Evolutionary conservation across 2,797 vertebrate species (phyloP), one percentile per base, ranked within the genome.

Genomic region (Melanotaenia pygmaea): DNA sequence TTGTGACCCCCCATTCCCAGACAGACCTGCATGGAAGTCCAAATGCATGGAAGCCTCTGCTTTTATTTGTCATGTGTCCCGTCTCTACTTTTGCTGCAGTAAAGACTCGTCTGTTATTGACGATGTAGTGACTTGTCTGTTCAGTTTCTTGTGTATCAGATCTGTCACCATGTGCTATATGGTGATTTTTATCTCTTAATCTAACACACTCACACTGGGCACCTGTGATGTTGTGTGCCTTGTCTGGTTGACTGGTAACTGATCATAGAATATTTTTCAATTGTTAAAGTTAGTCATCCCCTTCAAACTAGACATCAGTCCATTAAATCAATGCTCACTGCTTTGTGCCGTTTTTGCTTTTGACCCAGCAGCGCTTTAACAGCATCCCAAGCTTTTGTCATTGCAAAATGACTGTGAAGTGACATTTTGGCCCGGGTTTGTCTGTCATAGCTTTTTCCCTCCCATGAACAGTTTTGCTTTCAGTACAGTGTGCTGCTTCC

Each of bases 21-120:
- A 64, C 50, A 64, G 62, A 71, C 69, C 74, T 86, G 89, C 90
- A 85, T 90, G 89, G 59, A 80, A 67, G 74, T 63, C 67, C 75
- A 1, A 30, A 37, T 85, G 92, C 92, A 93, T 89, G 91, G 75
- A 66, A 70, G 67, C 61, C 54, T 61, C 0, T 59, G 0, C 67
- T 83, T 83, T 78, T 51, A 20, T 74, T 82, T 84, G 22, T 78
- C 10, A 35, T 34, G 45, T 76, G 60, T 75, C 38, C 20, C 43
- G 37, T 57, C 20, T 72, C 50, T 38, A 37, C 28, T 58, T 51
- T 56, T 51, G 45, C 74, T n/a, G 35, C 72, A 20, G 53, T 56
- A 28, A 69, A 71, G 9, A 35, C 14, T 26, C 1, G 3, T 7
- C 43, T 62, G 1, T 63, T 38, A 84, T 68, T 51, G 32, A 67